Conservation (phyloP, 2,888 invertebrate genomes). For the Sphaeridia pumilis region DNA sequence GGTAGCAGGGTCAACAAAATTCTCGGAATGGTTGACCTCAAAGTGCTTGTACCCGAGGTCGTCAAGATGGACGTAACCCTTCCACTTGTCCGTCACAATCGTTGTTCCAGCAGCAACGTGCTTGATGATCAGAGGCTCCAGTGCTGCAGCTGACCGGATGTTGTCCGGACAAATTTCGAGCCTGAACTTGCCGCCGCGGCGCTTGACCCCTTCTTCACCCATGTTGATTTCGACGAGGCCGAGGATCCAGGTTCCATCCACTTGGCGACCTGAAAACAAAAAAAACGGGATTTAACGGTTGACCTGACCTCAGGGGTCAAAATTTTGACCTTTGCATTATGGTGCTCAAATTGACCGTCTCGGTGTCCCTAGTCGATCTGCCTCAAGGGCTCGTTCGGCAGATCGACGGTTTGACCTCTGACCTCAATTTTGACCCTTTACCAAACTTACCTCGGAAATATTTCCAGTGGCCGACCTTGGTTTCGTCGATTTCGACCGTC, state of each 20-base stretch:
- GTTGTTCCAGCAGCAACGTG: slow-evolving; percentile 3
- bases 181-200: not conserved
- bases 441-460: not conserved
- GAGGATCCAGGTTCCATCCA: not conserved
- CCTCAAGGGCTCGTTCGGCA: too few relatives aligned
- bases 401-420: too few relatives aligned
- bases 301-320: too few relatives aligned
- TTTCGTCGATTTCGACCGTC: not conserved
- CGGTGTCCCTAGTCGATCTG: too few relatives aligned
- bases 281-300: too few relatives aligned
- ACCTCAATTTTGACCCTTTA: too few relatives aligned
- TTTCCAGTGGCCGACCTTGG: not conserved
- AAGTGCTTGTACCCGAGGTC: slow-evolving; percentile 11
- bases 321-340: too few relatives aligned
- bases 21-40: slow-evolving; percentile 15
- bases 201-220: not conserved
- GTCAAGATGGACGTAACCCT: slow-evolving; percentile 3
- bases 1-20: slow-evolving; percentile 21
- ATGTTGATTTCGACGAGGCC: not conserved
- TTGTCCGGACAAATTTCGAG: not conserved
- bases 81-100: slow-evolving; percentile 8
- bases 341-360: too few relatives aligned
- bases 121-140: slow-evolving; percentile 1
- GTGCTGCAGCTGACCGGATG: not conserved
- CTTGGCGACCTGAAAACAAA: not conserved